Base-by-base conservation (phyloP, 2,113 vertebrate genomes). In the Ptilorrhoa leucosticta region DNA sequence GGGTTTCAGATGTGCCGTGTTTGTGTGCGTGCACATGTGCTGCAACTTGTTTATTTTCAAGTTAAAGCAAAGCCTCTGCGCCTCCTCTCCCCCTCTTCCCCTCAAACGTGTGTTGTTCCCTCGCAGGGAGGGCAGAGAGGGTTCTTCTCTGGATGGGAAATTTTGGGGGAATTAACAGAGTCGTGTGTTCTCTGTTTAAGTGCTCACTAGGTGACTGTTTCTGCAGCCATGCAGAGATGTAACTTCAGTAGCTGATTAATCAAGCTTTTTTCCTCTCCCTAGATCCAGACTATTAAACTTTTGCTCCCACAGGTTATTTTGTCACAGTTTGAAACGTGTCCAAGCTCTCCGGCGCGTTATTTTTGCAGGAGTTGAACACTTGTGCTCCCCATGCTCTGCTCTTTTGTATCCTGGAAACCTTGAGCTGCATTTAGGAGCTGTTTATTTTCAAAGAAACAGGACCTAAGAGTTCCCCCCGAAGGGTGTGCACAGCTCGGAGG, bases 1-100 rank as follows among this genome's bases (percentile, higher is more conserved):
- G 88, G 90, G 10, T 96, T 94, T 96, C 94, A 92, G 94, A 96
- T 94, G 94, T 89, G 93, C 81, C 3, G n/a, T 87, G 93, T 92
- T 90, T 96, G 96, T 94, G 88, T 90, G 95, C 63, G 3, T 91
- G 96, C 92, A 94, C 96, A 96, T 96, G 96, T 87, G 96, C 90
- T 72, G 85, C 84, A 70, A 93, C 96, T 97, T 97, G 96, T 97
- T 97, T 97, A 88, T 96, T 96, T 93, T 84, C 77, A 70, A 94
- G 87, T 89, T 88, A 80, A 94, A 92, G 78, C 85, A 47, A 83
- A 91, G 94, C 90, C 88, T 77, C 83, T 83, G 81, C 85, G 71
- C 69, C 69, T 80, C 47, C 76, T 93, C 66, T 45, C 12, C 27
- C 35, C 33, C 24, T 23, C 56, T 54, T 45, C 85, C 83, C 89